Percentiles rank a stretch among this genome's conserved stretches.
Conservation (phyloP, 2,797 vertebrate species). For the Moxostoma hubbsi region DNA sequence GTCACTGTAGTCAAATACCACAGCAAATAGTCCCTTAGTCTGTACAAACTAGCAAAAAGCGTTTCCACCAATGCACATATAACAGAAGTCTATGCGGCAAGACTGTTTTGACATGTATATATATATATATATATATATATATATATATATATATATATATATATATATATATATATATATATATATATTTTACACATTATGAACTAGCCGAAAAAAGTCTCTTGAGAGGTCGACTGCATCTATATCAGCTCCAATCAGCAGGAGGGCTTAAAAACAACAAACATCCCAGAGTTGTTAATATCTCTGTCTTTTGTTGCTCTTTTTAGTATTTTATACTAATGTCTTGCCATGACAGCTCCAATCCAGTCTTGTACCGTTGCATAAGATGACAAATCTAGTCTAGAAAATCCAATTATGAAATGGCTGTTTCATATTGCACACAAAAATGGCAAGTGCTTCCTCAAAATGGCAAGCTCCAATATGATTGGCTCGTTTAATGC, state of each 20-base stretch:
- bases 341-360: neutral
- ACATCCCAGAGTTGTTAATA: neutral
- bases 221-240: conserved; percentile 7
- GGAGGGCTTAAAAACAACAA: conserved; percentile 33
- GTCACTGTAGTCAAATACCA: neutral
- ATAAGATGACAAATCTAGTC: neutral
- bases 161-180: too few species aligned
- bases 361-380: neutral
- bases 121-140: too few species aligned
- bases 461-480: neutral
- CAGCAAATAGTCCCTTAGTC: neutral
- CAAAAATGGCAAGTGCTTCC: neutral
- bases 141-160: too few species aligned
- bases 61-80: neutral
- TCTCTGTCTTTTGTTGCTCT: neutral
- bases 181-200: too few species aligned
- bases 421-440: neutral
- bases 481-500: too few species aligned
- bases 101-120: too few species aligned
- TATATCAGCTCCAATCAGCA: conserved; percentile 29
- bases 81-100: too few species aligned
- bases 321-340: neutral
- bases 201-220: neutral
- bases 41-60: neutral
- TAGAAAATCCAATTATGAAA: conserved; percentile 8